Evolutionary conservation across 2,797 vertebrate genomes (phyloP), one percentile per base, ranked within the genome.

Genomic region (Galagoides demidoff): DNA sequence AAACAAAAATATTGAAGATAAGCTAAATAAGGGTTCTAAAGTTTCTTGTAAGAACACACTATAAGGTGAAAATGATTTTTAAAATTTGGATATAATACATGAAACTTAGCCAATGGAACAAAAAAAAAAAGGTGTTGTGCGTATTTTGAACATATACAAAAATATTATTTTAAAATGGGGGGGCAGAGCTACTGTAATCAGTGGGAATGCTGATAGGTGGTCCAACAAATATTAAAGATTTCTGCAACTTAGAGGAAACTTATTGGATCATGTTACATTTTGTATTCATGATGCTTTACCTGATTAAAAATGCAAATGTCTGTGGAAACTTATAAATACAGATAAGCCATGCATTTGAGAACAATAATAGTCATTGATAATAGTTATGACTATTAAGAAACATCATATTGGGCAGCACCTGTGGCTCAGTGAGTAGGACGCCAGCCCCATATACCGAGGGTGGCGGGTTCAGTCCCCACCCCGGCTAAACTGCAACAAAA

Each of bases 201-300:
- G 9, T 66, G 78, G 23, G 14, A 94, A 66, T 79, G 37, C 49
- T 73, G 64, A 85, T 39, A 89, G 57, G 17, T 66, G 83, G 78
- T 39, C 7, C 29, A 86, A 77, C 37, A 85, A 77, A n/a, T 83
- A 71, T 45, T 45, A 85, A 90, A 86, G 81, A 68, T 23, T 59
- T 70, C 49, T 85, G n/a, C 37, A 63, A 70, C 1, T 22, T 91
- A 88, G 20, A 43, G 2, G n/a, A 78, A 83, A 83, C 3, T 34
- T 96, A 70, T 43, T 76, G 20, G 27, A n/a, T 76, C 52, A 52
- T 66, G 19, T 59, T 89, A 61, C 17, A 86, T 95, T 92, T 64
- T 77, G 37, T 43, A 52, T 71, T 29, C 49, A 16, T 9, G 83
- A 27, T 64, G 19, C 27, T 82, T 90, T 63, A 12, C 31, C 29